A percentile compares a stretch with the other conserved stretches of the same genome.
These are phyloP conservation scores for Aphaenogaster floridana DNA, from an alignment of 1,140 invertebrate species.

Conservation along the genomic window DNA sequence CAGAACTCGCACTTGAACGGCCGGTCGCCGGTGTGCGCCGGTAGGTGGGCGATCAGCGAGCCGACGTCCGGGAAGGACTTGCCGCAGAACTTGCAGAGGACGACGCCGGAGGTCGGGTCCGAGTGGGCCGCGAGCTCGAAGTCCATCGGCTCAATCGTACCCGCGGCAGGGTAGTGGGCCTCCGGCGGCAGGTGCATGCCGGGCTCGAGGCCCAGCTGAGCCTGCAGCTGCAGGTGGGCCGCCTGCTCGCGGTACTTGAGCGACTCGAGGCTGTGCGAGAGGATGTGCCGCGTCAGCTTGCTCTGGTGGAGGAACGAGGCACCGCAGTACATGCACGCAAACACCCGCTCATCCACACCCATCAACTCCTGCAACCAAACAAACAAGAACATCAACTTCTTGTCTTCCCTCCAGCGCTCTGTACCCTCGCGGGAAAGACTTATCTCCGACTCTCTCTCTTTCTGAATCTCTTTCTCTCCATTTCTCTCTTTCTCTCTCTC, in stretches of 20 bases:
- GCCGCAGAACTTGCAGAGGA: conserved; percentile 96
- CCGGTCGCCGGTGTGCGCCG: conserved; percentile 95
- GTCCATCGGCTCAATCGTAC: conserved; percentile 86
- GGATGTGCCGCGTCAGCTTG: conserved; percentile 95
- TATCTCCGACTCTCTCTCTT: conserved; percentile 64
- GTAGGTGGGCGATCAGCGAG: conserved; percentile 94
- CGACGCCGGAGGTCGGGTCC: conserved; percentile 90
- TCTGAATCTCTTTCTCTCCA: conserved; percentile 48
- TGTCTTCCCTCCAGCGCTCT: conserved; percentile 82
- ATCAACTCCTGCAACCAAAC: conserved; percentile 96
- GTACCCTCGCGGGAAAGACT: conserved; percentile 70
- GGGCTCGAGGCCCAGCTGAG: conserved; percentile 83
- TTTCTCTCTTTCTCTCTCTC: conserved; percentile 60
- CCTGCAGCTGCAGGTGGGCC: conserved; percentile 87
- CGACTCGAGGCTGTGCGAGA: conserved; percentile 94
- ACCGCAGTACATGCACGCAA: conserved; percentile 95
- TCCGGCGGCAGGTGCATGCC: conserved; percentile 85
- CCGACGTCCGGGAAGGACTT: conserved; percentile 96
- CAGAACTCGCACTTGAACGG: conserved; percentile 97
- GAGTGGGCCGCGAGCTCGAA: conserved; percentile 86
- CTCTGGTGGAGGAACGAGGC: conserved; percentile 95
- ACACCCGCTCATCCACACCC: conserved; percentile 90
- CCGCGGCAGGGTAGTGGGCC: conserved; percentile 85
- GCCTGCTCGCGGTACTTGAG: conserved; percentile 93
- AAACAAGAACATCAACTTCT: conserved; percentile 97